Base-by-base conservation (phyloP, 2,797 vertebrate species). In the Pogoniulus pusillus region DNA sequence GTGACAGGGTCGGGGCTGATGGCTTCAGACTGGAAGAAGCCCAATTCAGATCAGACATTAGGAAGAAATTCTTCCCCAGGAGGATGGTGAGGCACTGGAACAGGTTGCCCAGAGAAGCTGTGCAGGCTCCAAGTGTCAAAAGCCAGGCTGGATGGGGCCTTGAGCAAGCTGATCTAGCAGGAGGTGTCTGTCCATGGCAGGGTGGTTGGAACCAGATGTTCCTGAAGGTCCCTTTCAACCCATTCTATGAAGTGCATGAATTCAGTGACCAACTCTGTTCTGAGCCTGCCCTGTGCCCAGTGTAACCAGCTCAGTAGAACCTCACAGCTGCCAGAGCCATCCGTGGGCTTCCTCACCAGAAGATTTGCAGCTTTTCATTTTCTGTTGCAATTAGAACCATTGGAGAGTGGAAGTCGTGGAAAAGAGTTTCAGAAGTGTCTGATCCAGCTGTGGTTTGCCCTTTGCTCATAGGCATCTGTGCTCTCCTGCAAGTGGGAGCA, bases 401-500 rank as follows among this genome's bases (percentile, higher is more conserved):
- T 88, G 49, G 18, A n/a, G 82, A 81, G n/a, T 54, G 22, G 12
- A 30, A 68, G 54, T 37, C 60, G 78, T 66, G 87, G 71, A 81
- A 81, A 39, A 23, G 80, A 60, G 49, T 60, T 70, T n/a, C 76
- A 75, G 71, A 80, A 70, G 74, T 62, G 89, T 58, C 73, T 90
- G 74, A 63, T 90, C 88, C 62, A 63, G 66, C 70, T 63, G 81
- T 59, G 85, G 63, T 74, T 91, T 92, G 84, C 73, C 15, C 58
- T 92, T 54, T 69, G 87, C 84, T 77, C 66, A 1, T 27, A 59
- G 85, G 82, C 66, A 64, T 75, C 75, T 45, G 3, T 77, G 87
- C 83, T 62, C 73, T 64, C 54, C 5, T 64, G 66, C n/a, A 65
- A 54, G 73, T 57, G 77, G 69, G 65, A 60, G 51, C 91, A 69